These are phyloP conservation scores for Scarus forsteni DNA, from an alignment of 2,797 vertebrate species.

Conservation along the genomic window DNA sequence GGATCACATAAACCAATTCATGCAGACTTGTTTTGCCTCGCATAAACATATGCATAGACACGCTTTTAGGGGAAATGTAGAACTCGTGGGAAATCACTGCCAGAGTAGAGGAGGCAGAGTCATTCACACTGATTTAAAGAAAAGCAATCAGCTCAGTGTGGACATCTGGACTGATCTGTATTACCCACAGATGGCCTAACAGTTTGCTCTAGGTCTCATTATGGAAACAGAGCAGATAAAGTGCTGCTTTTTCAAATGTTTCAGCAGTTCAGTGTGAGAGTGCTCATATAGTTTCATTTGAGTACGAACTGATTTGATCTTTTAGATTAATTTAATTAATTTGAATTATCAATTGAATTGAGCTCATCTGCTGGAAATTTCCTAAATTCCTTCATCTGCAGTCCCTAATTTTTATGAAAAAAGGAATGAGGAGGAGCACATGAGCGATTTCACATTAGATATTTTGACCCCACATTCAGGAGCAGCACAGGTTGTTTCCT, in stretches of 20 bases:
- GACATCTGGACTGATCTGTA: constrained; percentile 56
- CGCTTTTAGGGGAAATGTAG: constrained; percentile 15
- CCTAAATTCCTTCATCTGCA: neutral
- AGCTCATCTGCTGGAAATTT: neutral
- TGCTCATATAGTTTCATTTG: neutral
- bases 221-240: constrained; percentile 50
- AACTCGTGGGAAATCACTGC: constrained; percentile 69
- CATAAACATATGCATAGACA: constrained; percentile 5
- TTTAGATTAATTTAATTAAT: neutral
- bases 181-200: constrained; percentile 33
- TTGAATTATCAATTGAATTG: constrained; percentile 2
- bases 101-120: constrained; percentile 37
- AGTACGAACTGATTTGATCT: neutral
- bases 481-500: constrained; percentile 1
- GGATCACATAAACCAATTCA: neutral
- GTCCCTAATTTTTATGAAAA: neutral
- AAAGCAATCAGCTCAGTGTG: constrained; percentile 64
- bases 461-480: neutral
- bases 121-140: constrained; percentile 60
- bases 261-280: neutral
- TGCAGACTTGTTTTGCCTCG: neutral
- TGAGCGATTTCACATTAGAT: neutral
- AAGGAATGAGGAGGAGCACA: neutral
- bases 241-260: constrained; percentile 13
- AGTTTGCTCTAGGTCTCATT: constrained; percentile 57